Evolutionary conservation across 2,888 invertebrate genomes (phyloP).

Genomic region (Anaspis maculata): DNA sequence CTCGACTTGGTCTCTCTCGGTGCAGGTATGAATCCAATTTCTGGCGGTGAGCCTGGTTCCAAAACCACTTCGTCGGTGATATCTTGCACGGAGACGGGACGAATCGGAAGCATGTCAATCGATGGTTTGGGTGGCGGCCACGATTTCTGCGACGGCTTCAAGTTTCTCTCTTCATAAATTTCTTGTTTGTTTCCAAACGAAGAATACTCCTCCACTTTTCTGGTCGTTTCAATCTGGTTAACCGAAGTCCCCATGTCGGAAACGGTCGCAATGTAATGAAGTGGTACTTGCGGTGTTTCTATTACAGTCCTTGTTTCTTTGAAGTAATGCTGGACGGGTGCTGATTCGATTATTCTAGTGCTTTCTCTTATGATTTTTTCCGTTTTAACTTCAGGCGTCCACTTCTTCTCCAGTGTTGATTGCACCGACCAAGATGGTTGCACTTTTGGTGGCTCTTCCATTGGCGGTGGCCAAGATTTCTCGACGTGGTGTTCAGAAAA

Average conservation of each 20-base stretch:
- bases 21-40: slow-evolving; percentile 54
- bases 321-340: slow-evolving; percentile 13
- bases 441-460: slow-evolving; percentile 28
- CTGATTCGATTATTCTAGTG: slow-evolving; percentile 19
- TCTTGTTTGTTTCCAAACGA: slow-evolving; percentile 15
- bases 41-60: slow-evolving; percentile 61
- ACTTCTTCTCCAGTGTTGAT: slow-evolving; percentile 37
- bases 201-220: slow-evolving; percentile 20
- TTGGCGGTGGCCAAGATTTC: slow-evolving; percentile 47
- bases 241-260: slow-evolving; percentile 39
- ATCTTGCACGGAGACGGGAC: slow-evolving; percentile 41
- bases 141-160: slow-evolving; percentile 43
- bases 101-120: slow-evolving; percentile 24
- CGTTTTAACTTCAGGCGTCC: slow-evolving; percentile 30
- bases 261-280: slow-evolving; percentile 41
- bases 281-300: slow-evolving; percentile 23
- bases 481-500: slow-evolving; percentile 41
- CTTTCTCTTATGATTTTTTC: slow-evolving; percentile 24
- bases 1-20: slow-evolving; percentile 45
- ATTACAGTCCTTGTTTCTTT: slow-evolving; percentile 6
- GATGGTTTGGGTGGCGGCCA: slow-evolving; percentile 42
- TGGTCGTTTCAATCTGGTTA: slow-evolving; percentile 29
- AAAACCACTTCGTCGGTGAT: slow-evolving; percentile 46
- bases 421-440: slow-evolving; percentile 37
- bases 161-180: slow-evolving; percentile 39